Base-by-base conservation (phyloP, 2,797 vertebrate genomes). In the Microctenopoma stevenorrisi region DNA sequence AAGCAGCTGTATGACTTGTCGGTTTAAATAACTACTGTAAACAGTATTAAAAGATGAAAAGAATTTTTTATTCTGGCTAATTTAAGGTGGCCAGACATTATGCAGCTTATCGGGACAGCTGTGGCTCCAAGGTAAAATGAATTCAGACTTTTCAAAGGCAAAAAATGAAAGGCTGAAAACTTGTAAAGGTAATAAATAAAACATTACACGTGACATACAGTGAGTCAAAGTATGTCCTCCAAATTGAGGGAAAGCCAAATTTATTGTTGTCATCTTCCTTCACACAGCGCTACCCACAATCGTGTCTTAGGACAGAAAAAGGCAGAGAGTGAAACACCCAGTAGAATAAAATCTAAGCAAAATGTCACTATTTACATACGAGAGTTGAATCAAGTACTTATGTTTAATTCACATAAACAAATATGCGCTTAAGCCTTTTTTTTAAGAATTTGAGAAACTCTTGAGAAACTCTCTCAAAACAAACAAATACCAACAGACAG, bases 291-390 rank as follows among this genome's bases (percentile, higher is more conserved):
- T 57, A 72, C 50, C 63, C 61, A 81, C 64, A 57, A 56, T 74
- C 40, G 49, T 72, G 68, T 86, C 77, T 68, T 65, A 84, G 71
- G 84, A 91, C 76, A 79, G 78, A 86, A 91, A 93, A 94, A 89
- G 93, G 90, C 85, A 55, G 84, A 92, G 87, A 91, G 90, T 92
- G 92, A 94, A 94, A 93, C 86, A 88, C 81, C 82, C 79, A 84
- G 88, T 74, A 94, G 89, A 86, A 91, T 22, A 90, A 90, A 92
- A 92, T 85, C 89, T 86, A 92, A 89, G 84, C 82, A 92, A 91
- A 84, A 89, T 86, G 76, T 88, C 82, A 90, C 91, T 94, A 94
- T 95, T 94, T 95, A 95, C 94, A 95, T 79, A 91, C 90, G 91
- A 92, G 56, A 87, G 81, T 89, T 87, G 83, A 89, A 91, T 93